Evolutionary conservation across 1,140 invertebrate species (phyloP).

Genomic region (Hycleus cichorii): DNA sequence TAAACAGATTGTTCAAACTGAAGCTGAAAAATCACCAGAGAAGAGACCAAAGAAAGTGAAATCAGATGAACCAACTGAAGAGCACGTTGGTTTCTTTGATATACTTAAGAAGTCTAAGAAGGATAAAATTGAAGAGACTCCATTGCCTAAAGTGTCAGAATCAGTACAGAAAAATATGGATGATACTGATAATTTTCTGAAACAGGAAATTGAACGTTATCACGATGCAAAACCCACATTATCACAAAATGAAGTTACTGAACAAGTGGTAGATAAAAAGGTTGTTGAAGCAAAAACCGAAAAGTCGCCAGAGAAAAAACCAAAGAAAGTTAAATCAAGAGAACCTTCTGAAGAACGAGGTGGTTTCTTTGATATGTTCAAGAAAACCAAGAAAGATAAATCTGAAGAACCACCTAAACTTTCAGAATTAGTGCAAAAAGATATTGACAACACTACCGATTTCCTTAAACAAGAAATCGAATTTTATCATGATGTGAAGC

Average conservation of each 20-base stretch:
- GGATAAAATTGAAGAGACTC: neutral
- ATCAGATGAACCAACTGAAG: neutral
- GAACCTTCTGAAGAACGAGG: neutral
- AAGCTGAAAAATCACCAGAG: neutral
- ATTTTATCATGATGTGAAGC: constrained; percentile 1
- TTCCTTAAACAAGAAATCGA: constrained; percentile 20
- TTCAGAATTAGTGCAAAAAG: constrained; percentile 5
- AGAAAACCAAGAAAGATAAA: constrained; percentile 18
- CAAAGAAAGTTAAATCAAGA: neutral
- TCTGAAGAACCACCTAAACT: constrained; percentile 1
- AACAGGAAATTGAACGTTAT: constrained; percentile 12
- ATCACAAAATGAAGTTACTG: neutral
- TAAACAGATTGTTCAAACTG: neutral
- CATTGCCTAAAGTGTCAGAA: constrained; percentile 1
- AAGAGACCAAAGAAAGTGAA: neutral
- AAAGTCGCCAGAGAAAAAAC: neutral
- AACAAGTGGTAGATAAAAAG: neutral
- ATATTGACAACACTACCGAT: constrained; percentile 14
- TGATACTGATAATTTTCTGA: constrained; percentile 4
- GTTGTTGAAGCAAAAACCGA: neutral
- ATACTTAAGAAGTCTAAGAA: constrained; percentile 12
- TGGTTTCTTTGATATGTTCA: constrained; percentile 16
- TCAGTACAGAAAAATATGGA: constrained; percentile 7
- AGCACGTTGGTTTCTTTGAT: neutral
- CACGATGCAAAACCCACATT: constrained; percentile 1